Evolutionary conservation across 2,888 invertebrate genomes (phyloP).

Genomic region (Alitta virens): DNA sequence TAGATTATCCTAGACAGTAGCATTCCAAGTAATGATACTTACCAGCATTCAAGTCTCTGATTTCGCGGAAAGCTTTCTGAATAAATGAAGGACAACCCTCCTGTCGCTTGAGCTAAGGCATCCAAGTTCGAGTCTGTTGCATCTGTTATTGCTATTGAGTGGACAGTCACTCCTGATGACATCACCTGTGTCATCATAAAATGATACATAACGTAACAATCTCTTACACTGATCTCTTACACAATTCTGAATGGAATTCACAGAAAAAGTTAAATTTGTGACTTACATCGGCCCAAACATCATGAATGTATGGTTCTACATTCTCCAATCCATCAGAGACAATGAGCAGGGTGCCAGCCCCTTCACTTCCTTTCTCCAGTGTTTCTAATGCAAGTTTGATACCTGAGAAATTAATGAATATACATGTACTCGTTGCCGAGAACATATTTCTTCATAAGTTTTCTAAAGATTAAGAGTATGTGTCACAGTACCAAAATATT

Average conservation of each 20-base stretch:
- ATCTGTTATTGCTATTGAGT: constrained; percentile 32
- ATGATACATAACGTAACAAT: neutral
- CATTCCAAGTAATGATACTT: no score
- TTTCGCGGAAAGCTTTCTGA: constrained; percentile 24
- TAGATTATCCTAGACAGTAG: no score
- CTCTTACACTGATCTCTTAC: neutral
- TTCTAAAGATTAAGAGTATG: neutral
- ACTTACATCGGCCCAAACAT: constrained; percentile 11
- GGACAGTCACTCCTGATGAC: constrained; percentile 21
- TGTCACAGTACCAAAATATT: no score
- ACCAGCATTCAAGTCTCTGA: constrained; percentile 18
- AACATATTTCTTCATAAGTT: neutral
- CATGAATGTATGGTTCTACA: constrained; percentile 3
- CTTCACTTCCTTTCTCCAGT: neutral
- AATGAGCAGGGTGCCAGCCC: constrained; percentile 13
- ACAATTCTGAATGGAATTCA: neutral
- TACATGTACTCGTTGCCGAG: neutral
- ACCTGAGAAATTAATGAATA: constrained; percentile 3
- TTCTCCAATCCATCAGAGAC: constrained; percentile 21
- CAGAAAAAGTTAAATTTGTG: neutral
- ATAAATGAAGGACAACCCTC: constrained; percentile 29
- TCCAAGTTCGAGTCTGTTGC: constrained; percentile 22
- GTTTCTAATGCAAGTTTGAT: neutral
- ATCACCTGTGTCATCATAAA: constrained; percentile 22
- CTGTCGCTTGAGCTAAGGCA: constrained; percentile 31